These are phyloP conservation scores for Drosophila incognita DNA, from an alignment of 2,888 invertebrate genomes.

Conservation along the genomic window DNA sequence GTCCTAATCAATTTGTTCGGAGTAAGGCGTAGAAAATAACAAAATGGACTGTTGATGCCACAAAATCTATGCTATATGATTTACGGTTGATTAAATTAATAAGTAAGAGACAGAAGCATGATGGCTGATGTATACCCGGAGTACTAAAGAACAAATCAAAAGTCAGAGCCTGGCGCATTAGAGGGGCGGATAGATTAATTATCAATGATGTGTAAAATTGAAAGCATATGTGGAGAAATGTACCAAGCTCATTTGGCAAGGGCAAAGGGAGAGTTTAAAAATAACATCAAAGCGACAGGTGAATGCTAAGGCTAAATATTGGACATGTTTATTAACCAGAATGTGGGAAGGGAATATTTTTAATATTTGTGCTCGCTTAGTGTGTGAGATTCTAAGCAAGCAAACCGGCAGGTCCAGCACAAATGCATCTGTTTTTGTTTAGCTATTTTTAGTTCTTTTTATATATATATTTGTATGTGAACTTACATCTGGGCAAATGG, in stretches of 20 bases:
- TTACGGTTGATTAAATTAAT: conserved; percentile 67
- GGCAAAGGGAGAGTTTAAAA: conserved; percentile 1
- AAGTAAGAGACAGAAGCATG: conserved; percentile 10
- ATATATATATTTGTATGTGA: neutral
- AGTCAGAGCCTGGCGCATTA: conserved; percentile 1
- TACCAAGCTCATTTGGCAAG: conserved; percentile 1
- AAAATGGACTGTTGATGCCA: conserved; percentile 32
- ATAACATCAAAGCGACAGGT: conserved; percentile 7
- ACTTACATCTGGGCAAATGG: conserved; percentile 48
- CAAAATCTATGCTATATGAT: conserved; percentile 53
- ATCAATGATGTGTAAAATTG: conserved; percentile 56
- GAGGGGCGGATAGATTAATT: conserved; percentile 16
- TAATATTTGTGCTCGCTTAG: neutral
- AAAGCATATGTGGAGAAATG: conserved; percentile 33
- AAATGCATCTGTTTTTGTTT: neutral
- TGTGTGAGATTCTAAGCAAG: neutral
- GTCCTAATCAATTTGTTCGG: neutral
- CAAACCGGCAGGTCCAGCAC: neutral
- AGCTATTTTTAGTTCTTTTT: neutral
- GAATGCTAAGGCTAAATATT: conserved; percentile 21
- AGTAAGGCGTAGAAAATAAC: neutral
- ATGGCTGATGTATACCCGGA: neutral
- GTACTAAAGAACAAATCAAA: conserved; percentile 31
- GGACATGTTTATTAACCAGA: neutral
- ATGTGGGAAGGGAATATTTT: neutral